Evolutionary conservation across 2,113 vertebrate genomes (phyloP).

Genomic region (Grammatotria lemairii): DNA sequence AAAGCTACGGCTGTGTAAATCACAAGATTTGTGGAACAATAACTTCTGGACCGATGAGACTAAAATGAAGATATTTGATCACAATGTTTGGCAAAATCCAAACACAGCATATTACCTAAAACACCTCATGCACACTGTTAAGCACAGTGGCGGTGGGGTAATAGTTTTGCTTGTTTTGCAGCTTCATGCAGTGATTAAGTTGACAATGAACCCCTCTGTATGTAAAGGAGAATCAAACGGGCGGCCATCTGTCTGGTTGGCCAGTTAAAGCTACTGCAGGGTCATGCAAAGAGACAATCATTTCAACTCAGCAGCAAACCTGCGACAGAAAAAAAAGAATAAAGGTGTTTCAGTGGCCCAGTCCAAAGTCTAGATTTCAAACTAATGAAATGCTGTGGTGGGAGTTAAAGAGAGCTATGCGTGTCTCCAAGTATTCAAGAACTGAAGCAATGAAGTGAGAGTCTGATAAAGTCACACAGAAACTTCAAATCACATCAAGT

Average conservation of each 20-base stretch:
- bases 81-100: not conserved
- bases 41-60: not conserved
- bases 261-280: not conserved
- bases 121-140: no score
- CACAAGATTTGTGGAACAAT: not conserved
- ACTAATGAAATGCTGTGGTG: not conserved
- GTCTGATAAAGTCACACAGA: not conserved
- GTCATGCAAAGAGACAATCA: not conserved
- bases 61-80: not conserved
- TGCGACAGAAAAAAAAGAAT: not conserved
- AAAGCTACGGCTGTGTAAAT: not conserved
- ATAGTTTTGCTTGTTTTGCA: not conserved
- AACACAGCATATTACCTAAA: not conserved
- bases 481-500: not conserved
- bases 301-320: not conserved
- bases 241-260: not conserved
- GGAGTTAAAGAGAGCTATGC: not conserved
- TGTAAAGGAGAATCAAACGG: not conserved
- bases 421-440: not conserved
- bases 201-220: not conserved
- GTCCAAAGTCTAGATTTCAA: not conserved
- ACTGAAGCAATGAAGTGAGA: not conserved
- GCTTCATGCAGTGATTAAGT: not conserved
- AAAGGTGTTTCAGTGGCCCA: not conserved
- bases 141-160: not conserved